These are phyloP conservation scores for Ommatoiulus sabulosus DNA, from an alignment of 2,888 invertebrate species.

Conservation along the genomic window DNA sequence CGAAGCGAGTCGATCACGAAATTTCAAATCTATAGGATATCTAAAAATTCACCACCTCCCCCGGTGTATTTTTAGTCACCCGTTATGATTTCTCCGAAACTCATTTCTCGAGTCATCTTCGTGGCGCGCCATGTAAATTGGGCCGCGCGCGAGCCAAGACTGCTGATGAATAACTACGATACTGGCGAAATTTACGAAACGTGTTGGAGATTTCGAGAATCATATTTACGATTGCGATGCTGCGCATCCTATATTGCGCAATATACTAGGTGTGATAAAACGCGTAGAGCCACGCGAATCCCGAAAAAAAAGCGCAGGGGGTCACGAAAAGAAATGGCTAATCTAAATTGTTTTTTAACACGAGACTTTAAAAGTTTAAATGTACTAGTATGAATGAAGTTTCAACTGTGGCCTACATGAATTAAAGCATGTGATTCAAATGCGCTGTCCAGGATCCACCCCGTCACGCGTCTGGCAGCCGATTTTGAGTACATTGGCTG, in stretches of 20 bases:
- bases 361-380: not conserved
- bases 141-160: not conserved
- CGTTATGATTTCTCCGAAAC: slow-evolving; percentile 2
- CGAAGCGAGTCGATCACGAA: not conserved
- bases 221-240: not conserved
- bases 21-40: not conserved
- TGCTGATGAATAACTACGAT: not conserved
- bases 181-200: not conserved
- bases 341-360: not conserved
- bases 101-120: slow-evolving; percentile 19
- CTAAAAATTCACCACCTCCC: not conserved
- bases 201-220: not conserved
- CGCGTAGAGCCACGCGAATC: not conserved
- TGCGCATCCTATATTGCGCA: not conserved
- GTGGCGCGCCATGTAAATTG: not conserved
- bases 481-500: too few species aligned
- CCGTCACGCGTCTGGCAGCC: too few species aligned
- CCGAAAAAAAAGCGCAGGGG: not conserved
- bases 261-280: not conserved
- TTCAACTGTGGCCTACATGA: too few species aligned
- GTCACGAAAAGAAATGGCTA: not conserved
- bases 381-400: too few species aligned
- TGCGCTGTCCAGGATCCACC: too few species aligned
- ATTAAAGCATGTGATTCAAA: too few species aligned
- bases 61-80: not conserved